A percentile compares a stretch with the other conserved stretches of the same genome.
These are phyloP conservation scores for Nemopilema nomurai DNA, from an alignment of 30 jellyfish, hydroid and myxozoan genomes.

Conservation along the genomic window DNA sequence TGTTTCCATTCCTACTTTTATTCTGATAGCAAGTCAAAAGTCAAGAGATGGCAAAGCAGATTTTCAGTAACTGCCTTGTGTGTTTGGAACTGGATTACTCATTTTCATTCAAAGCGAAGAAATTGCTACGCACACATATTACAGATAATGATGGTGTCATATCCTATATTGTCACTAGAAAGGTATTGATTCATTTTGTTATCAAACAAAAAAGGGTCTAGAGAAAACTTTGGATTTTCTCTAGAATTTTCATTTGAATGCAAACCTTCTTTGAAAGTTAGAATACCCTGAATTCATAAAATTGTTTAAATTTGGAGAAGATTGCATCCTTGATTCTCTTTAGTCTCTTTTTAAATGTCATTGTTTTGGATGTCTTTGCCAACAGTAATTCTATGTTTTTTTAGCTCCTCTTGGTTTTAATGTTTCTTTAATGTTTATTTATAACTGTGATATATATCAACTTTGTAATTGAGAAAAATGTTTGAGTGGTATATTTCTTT, in stretches of 20 bases:
- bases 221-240: not conserved
- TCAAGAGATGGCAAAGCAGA: constrained; percentile 14
- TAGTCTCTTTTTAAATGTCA: too few relatives aligned
- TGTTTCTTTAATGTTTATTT: too few relatives aligned
- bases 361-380: too few relatives aligned
- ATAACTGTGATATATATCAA: too few relatives aligned
- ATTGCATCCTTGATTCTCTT: too few relatives aligned
- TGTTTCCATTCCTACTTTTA: not conserved
- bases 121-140: constrained; percentile 40
- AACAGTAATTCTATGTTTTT: too few relatives aligned
- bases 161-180: constrained; percentile 78
- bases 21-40: not conserved
- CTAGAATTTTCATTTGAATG: not conserved
- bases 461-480: too few relatives aligned
- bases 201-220: not conserved
- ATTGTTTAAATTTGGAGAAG: not conserved
- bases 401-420: too few relatives aligned
- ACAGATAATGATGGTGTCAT: constrained; percentile 72
- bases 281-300: not conserved
- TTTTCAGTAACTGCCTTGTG: constrained; percentile 59
- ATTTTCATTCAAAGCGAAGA: constrained; percentile 37
- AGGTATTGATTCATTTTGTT: constrained; percentile 41
- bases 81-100: constrained; percentile 64
- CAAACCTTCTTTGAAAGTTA: not conserved
- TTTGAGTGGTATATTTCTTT: too few relatives aligned